Base-by-base conservation (phyloP, 2,888 invertebrate species). In the Tromatobia lineatoria region DNA sequence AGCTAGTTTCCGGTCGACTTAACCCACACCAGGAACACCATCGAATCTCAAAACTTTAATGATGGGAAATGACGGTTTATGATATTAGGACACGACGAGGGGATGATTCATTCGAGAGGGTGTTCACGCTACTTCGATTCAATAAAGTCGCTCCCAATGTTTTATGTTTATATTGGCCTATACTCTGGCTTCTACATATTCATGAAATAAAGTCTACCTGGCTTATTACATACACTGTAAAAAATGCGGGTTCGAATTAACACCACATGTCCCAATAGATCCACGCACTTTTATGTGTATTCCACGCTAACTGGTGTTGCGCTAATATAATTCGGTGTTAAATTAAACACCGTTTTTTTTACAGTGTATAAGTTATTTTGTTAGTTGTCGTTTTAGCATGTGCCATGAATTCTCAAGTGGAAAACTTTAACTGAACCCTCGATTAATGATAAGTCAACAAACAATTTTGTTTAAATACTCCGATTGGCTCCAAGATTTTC, bases 41-140 rank as follows among this genome's bases (percentile, higher is more conserved):
- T 84, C 75, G 83, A 80, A 82, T 82, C 73, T 77, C 70, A 10
- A 77, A 64, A 61, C 47, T 83, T 80, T 88, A 89, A 88, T 87
- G 89, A 90, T 89, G 88, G 88, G 87, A 88, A 89, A 90, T 90
- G 91, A 91, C 91, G 90, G 91, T 92, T 92, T 89, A 90, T 88
- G 77, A 85, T 83, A 81, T 86, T 88, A 83, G 85, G 88, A 91
- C 87, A 69, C 71, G 75, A 47, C 45, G 64, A 74, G 86, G 87
- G 87, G 83, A 90, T 89, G 90, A 90, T 91, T 90, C 90, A 90
- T 91, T 73, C 34, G 18, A 59, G 42, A 77, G 42, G 64, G 61
- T 75, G 61, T 75, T 29, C 45, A 66, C 77, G 45, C 73, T 67
- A 42, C 34, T 50, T 34, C 45, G 23, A 80, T 76, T 50, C 78